phyloP scores from a whole-genome alignment of 2,113 vertebrate species.

The Micronycteris hirsuta region DNA sequence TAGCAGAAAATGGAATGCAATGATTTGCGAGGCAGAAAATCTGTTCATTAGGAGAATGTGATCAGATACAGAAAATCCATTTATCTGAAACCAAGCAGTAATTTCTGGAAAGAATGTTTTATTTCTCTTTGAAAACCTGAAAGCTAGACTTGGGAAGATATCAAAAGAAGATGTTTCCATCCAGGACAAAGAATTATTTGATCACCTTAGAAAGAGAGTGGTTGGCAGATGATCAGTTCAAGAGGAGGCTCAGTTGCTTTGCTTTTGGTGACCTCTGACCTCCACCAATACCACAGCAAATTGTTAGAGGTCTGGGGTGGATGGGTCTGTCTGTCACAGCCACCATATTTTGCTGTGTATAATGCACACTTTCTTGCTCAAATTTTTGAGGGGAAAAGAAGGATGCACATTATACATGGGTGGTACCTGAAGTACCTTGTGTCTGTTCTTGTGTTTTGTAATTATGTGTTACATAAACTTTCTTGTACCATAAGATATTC shows the following conservation, averaged over 20 bases:
- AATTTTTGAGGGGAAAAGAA: too few species aligned
- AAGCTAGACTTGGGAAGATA: background rate
- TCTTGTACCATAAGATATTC: too few species aligned
- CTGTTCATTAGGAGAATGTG: background rate
- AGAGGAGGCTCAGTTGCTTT: background rate
- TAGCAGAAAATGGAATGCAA: background rate
- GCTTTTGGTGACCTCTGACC: background rate
- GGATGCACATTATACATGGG: too few species aligned
- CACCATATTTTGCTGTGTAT: background rate
- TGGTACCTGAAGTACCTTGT: too few species aligned
- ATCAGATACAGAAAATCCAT: constrained; percentile 12
- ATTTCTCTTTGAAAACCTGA: constrained; percentile 40
- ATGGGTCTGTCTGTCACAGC: background rate
- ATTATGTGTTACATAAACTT: too few species aligned
- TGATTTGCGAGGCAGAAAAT: background rate
- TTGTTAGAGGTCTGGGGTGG: background rate
- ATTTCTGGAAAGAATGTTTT: constrained; percentile 27
- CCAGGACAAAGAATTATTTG: background rate
- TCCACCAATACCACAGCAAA: background rate
- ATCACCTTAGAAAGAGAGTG: background rate
- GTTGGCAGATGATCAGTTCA: background rate
- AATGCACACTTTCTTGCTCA: too few species aligned
- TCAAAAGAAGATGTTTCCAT: background rate
- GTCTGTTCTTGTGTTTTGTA: too few species aligned
- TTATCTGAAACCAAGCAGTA: background rate